Conservation (phyloP, 2,888 invertebrate species). For the Augiades crinisus region DNA sequence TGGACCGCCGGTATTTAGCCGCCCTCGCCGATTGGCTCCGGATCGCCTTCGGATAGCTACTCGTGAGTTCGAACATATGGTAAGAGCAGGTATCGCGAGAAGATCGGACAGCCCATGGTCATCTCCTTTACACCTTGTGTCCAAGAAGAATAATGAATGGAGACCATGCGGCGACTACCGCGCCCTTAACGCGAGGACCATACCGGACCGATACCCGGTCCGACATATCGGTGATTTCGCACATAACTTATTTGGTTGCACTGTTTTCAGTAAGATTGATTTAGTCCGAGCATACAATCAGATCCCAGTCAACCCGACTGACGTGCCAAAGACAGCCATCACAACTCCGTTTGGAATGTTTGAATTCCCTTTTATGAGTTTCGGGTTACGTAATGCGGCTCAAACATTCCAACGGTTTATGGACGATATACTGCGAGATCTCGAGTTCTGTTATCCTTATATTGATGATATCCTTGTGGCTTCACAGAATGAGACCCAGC, state of each 20-base stretch:
- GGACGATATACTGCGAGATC: constrained; percentile 33
- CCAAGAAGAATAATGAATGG: constrained; percentile 37
- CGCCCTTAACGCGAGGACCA: constrained; percentile 27
- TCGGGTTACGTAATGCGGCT: constrained; percentile 52
- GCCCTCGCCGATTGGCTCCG: not conserved
- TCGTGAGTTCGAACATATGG: constrained; percentile 30
- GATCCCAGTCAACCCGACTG: constrained; percentile 43
- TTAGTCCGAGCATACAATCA: constrained; percentile 44
- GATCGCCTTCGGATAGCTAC: not conserved
- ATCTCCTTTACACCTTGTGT: constrained; percentile 37
- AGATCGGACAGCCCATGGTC: constrained; percentile 30
- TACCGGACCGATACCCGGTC: constrained; percentile 29
- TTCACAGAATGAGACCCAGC: constrained; percentile 28
- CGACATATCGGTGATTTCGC: constrained; percentile 31
- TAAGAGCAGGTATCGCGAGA: constrained; percentile 30
- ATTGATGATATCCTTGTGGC: constrained; percentile 42
- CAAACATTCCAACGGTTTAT: constrained; percentile 54
- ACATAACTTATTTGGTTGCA: constrained; percentile 24
- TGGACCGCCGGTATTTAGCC: not conserved
- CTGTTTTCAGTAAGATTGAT: constrained; percentile 26
- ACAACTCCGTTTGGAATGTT: constrained; percentile 43
- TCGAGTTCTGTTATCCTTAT: constrained; percentile 36
- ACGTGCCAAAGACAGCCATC: constrained; percentile 45
- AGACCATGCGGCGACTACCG: constrained; percentile 32
- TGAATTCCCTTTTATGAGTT: constrained; percentile 44